Percentiles rank a stretch among this genome's conserved stretches.
Evolutionary conservation across 2,888 invertebrate genomes (phyloP).

Genomic region (Cosmorhoe ocellata): DNA sequence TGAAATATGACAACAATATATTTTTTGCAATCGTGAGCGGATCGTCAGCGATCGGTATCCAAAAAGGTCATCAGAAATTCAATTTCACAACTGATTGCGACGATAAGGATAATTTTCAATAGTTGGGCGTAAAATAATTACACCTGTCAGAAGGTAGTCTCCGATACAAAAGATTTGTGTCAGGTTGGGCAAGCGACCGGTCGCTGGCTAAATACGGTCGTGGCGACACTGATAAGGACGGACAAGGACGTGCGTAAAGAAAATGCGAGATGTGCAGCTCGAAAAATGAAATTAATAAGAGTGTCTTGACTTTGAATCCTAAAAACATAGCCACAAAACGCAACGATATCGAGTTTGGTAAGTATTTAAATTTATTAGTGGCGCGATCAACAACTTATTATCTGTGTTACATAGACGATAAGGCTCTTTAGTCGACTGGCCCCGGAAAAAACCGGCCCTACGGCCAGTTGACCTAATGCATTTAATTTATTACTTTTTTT

Average conservation of each 20-base stretch:
- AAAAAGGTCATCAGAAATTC: conserved; percentile 25
- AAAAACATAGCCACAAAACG: no score
- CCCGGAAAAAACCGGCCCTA: no score
- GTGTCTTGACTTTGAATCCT: no score
- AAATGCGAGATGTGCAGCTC: no score
- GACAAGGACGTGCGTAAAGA: conserved; percentile 3
- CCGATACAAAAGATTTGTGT: conserved; percentile 28
- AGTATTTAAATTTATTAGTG: no score
- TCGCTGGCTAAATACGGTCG: conserved; percentile 16
- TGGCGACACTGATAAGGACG: conserved; percentile 18
- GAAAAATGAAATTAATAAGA: no score
- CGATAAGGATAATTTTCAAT: conserved; percentile 22
- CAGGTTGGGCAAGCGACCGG: conserved; percentile 20
- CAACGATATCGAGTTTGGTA: no score
- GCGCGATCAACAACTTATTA: no score
- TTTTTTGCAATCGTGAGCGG: conserved; percentile 10
- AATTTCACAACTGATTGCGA: conserved; percentile 26
- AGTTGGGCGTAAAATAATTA: conserved; percentile 22
- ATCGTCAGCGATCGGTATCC: not conserved
- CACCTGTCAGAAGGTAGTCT: conserved; percentile 14
- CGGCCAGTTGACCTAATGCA: no score
- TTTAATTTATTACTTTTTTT: no score
- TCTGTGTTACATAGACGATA: no score
- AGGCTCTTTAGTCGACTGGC: no score
- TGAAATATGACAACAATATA: conserved; percentile 1